Evolutionary conservation across 2,797 vertebrate genomes (phyloP).

Genomic region (Catamblyrhynchus diadema): DNA sequence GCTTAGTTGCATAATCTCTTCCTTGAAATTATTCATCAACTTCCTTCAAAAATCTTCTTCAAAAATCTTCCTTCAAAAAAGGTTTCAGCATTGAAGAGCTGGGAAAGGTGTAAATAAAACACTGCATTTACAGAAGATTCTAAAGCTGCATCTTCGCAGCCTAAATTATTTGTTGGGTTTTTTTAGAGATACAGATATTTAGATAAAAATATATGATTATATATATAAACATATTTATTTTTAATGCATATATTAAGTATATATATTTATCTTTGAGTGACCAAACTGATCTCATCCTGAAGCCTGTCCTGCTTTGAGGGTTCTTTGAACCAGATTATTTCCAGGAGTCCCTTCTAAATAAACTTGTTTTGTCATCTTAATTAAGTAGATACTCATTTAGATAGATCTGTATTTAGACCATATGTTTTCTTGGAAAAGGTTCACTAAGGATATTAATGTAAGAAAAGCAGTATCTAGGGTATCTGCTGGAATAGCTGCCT

Average conservation of each 20-base stretch:
- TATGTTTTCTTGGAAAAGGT: neutral
- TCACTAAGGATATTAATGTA: neutral
- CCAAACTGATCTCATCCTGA: neutral
- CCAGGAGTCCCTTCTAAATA: neutral
- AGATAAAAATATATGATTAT: neutral
- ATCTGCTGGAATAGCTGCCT: neutral
- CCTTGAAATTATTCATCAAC: neutral
- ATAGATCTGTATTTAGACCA: neutral
- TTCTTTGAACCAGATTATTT: neutral
- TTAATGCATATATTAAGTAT: neutral
- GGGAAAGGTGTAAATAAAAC: neutral
- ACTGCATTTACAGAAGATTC: neutral
- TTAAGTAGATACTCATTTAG: neutral
- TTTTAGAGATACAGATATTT: neutral
- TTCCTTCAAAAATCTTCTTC: neutral
- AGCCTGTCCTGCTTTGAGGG: neutral
- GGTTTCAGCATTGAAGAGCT: neutral
- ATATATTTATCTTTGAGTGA: neutral
- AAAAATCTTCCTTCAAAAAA: neutral
- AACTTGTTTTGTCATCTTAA: neutral
- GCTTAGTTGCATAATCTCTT: neutral
- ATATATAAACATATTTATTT: neutral
- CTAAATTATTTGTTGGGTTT: neutral
- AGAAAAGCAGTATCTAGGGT: neutral
- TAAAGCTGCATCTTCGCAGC: neutral